Evolutionary conservation across 2,797 vertebrate genomes (phyloP), one percentile per base, ranked within the genome.

Genomic region (Presbytis comata): DNA sequence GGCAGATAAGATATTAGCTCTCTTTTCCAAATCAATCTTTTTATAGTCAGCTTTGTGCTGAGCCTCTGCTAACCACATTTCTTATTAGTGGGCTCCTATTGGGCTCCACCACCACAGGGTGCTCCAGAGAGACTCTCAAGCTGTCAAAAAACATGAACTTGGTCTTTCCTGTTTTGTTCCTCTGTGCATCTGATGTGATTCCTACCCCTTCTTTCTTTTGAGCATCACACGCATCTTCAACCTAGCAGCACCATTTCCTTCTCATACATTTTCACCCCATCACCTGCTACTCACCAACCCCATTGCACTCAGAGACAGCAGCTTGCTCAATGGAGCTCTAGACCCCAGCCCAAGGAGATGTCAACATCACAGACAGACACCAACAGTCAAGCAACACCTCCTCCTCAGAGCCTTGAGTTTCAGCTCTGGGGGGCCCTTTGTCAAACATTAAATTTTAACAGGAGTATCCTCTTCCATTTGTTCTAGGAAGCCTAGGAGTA

Each of bases 111-210:
- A 1, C 39, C 21, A 55, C 0, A 22, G 12, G 28, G 4, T 41
- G 33, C 28, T 50, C 1, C 7, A 9, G 3, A 12, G 17, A 46
- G 24, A 28, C 5, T n/a, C 41, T 14, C 26, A 48, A 22, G 14
- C 12, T 36, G 0, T 1, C 3, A 14, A 30, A n/a, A 53, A 28
- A 14, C 30, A n/a, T 8, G 10, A 17, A n/a, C 0, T 36, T 33
- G 44, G 1, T 28, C 13, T n/a, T 44, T 79, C n/a, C 28, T n/a
- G 13, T 44, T 86, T 59, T 67, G 39, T 89, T 57, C 6, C 33
- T 70, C 6, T 57, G 28, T 75, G 17, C 4, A 48, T 67, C 9
- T 30, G 46, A 0, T 21, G 8, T 50, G 46, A 39, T 36, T 57
- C 28, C 36, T 75, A n/a, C 39, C 7, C 57, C n/a, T 14, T 75